Evolutionary conservation across 2,888 invertebrate species (phyloP).

Genomic region (Nezara viridula): DNA sequence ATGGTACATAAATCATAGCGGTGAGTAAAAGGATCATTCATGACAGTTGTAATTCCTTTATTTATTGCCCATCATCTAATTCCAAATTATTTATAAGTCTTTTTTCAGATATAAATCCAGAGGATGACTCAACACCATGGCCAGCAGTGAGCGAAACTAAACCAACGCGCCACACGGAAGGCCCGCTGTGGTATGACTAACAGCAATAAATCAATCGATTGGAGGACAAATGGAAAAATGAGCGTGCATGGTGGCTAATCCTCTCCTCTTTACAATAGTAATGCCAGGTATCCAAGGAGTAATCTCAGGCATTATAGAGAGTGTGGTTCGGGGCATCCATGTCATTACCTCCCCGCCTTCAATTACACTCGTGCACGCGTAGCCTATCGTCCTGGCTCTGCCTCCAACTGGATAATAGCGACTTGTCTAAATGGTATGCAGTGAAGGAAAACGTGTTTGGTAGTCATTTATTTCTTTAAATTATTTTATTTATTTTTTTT

Average conservation of each 20-base stretch:
- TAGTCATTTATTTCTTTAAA: too few species aligned
- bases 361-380: not conserved
- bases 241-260: not conserved
- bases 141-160: too few species aligned
- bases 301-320: slow-evolving; percentile 2
- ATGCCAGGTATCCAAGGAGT: not conserved
- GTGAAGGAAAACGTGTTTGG: not conserved
- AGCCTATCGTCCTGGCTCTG: not conserved
- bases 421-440: not conserved
- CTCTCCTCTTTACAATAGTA: not conserved
- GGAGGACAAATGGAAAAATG: not conserved
- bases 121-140: too few species aligned
- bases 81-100: too few species aligned
- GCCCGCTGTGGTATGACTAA: too few species aligned
- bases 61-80: too few species aligned
- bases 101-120: too few species aligned
- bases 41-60: too few species aligned
- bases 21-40: too few species aligned
- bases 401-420: slow-evolving; percentile 1
- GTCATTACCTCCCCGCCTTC: not conserved
- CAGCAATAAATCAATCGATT: not conserved
- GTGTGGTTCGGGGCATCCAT: not conserved
- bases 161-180: too few species aligned
- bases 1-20: too few species aligned
- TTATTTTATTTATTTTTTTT: too few species aligned